These are phyloP conservation scores for Cathartes aura DNA, from an alignment of 2,113 vertebrate genomes.

Conservation along the genomic window DNA sequence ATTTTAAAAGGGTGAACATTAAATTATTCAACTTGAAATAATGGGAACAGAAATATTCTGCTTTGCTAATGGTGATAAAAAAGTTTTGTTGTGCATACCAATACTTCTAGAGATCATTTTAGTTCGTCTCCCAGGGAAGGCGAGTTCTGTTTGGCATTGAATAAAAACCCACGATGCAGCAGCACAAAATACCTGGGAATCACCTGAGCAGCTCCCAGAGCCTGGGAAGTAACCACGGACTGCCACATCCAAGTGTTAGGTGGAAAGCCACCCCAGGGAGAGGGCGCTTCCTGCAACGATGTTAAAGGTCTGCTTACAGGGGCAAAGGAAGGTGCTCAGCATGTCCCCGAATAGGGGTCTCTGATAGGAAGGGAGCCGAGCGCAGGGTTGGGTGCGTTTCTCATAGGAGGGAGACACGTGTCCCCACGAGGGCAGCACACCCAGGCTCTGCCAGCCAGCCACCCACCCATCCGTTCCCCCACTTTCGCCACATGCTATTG, in stretches of 20 bases:
- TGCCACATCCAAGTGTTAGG: background rate
- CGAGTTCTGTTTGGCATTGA: background rate
- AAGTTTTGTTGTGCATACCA: conserved; percentile 56
- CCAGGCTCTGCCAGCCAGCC: background rate
- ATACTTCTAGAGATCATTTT: background rate
- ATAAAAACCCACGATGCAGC: background rate
- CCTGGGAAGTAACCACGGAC: background rate
- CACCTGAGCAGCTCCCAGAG: background rate
- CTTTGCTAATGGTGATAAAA: conserved; percentile 22
- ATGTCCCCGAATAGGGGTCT: accelerated
- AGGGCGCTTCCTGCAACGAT: accelerated
- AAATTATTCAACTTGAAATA: conserved; percentile 61
- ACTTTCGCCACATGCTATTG: accelerated
- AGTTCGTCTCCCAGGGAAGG: background rate
- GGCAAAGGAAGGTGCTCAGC: accelerated
- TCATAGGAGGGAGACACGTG: accelerated
- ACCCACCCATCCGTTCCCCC: accelerated
- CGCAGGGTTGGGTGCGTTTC: accelerated
- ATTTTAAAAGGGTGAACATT: conserved; percentile 59
- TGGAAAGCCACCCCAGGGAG: background rate
- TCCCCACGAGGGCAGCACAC: no score
- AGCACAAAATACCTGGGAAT: background rate
- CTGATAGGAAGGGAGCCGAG: background rate
- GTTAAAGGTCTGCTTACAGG: accelerated
- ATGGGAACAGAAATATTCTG: conserved; percentile 25